Percentiles rank a stretch among this genome's conserved stretches.
These are phyloP conservation scores for Thalpophila matura DNA, from an alignment of 2,888 invertebrate species.

Conservation along the genomic window DNA sequence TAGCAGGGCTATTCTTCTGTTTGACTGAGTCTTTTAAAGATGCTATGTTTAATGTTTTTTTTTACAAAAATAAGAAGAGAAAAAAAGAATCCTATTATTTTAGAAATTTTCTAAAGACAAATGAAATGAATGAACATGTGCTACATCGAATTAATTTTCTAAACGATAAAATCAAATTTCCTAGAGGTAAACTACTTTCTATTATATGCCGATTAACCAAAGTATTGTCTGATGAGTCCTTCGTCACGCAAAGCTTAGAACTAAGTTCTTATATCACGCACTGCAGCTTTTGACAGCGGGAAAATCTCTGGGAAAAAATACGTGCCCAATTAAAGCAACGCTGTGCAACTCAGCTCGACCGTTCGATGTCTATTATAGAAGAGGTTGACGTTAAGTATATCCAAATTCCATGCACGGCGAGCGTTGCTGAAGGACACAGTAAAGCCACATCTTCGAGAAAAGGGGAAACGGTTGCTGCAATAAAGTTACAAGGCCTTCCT, in stretches of 20 bases:
- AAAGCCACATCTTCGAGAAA: too few species aligned
- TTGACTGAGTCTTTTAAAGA: conserved; percentile 89
- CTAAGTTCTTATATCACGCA: conserved; percentile 95
- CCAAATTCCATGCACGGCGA: neutral
- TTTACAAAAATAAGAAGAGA: conserved; percentile 91
- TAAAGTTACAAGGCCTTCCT: too few species aligned
- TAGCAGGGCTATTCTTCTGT: conserved; percentile 96
- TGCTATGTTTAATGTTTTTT: conserved; percentile 94
- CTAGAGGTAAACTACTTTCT: conserved; percentile 91
- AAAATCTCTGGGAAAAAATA: neutral
- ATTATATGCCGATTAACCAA: conserved; percentile 92
- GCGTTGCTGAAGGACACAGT: too few species aligned
- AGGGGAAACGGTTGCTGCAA: too few species aligned
- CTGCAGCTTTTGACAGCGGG: conserved; percentile 90
- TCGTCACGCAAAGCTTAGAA: conserved; percentile 93
- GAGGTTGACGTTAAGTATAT: neutral
- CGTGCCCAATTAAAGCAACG: neutral
- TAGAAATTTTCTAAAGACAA: neutral
- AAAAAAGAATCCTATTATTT: conserved; percentile 71
- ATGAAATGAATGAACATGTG: neutral
- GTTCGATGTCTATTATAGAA: too few species aligned
- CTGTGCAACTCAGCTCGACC: neutral
- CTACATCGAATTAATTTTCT: conserved; percentile 79
- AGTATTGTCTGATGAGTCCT: conserved; percentile 93
- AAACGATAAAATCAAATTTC: conserved; percentile 93